These are phyloP conservation scores for Dicentrarchus labrax DNA, from an alignment of 2,113 vertebrate genomes.

Conservation along the genomic window DNA sequence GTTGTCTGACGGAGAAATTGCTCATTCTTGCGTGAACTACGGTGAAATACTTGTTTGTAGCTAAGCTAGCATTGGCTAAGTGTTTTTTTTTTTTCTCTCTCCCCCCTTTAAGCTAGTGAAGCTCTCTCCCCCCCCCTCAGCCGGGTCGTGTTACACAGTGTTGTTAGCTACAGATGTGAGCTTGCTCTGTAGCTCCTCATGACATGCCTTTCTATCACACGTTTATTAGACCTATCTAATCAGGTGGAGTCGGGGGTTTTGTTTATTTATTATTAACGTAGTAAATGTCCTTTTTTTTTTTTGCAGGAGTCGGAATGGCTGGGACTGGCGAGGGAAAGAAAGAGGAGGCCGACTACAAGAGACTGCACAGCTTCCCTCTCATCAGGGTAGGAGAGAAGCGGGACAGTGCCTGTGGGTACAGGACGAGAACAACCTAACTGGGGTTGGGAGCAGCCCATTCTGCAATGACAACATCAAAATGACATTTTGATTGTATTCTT, in stretches of 20 bases:
- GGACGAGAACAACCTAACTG: background rate
- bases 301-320: constrained; percentile 87
- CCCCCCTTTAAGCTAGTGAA: constrained; percentile 19
- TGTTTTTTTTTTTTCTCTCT: background rate
- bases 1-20: background rate
- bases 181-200: too few relatives aligned
- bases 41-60: background rate
- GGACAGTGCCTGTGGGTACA: background rate
- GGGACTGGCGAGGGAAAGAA: constrained; percentile 92
- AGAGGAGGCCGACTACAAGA: constrained; percentile 96
- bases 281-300: background rate
- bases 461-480: background rate
- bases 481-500: too few relatives aligned
- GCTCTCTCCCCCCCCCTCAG: background rate
- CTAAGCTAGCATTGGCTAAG: constrained; percentile 36
- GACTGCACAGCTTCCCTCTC: constrained; percentile 94
- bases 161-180: constrained; percentile 17
- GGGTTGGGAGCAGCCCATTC: background rate
- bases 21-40: rapidly evolving
- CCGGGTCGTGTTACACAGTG: constrained; percentile 25
- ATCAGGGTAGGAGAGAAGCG: constrained; percentile 88
- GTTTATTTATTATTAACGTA: background rate
- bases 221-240: background rate
- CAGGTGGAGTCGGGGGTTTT: too few relatives aligned
- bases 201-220: background rate